Conservation (phyloP, 1,140 invertebrate species). For the Bombus terrestris region DNA sequence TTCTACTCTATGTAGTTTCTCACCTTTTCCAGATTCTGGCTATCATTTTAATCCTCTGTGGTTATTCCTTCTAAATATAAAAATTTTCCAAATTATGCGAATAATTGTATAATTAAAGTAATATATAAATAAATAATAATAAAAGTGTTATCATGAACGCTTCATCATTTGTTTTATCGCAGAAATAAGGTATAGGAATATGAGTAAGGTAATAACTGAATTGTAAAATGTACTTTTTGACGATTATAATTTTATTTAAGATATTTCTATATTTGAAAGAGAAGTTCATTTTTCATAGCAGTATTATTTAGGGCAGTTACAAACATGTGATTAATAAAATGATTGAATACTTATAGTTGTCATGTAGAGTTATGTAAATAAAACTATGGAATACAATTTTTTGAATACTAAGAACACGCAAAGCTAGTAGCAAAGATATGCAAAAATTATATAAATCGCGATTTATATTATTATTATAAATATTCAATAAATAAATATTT, state of each 20-base stretch:
- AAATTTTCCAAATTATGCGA: too few species aligned
- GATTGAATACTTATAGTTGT: not conserved
- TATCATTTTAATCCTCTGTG: too few species aligned
- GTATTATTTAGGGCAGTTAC: not conserved
- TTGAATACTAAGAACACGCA: not conserved
- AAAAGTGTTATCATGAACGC: slow-evolving; percentile 83
- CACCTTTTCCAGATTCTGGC: too few species aligned
- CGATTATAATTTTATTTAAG: not conserved
- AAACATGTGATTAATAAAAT: not conserved
- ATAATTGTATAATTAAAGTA: not conserved
- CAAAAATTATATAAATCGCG: not conserved
- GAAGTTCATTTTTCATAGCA: not conserved
- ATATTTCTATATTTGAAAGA: not conserved
- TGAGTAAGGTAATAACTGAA: not conserved
- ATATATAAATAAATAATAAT: slow-evolving; percentile 80
- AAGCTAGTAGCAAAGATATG: slow-evolving; percentile 8
- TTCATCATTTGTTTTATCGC: slow-evolving; percentile 71
- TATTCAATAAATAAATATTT: slow-evolving; percentile 55
- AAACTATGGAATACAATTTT: not conserved
- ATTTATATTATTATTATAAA: slow-evolving; percentile 24
- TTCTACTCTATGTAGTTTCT: slow-evolving; percentile 73
- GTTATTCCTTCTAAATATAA: too few species aligned
- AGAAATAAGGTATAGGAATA: not conserved
- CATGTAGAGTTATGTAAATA: not conserved
- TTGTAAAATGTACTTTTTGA: not conserved